Evolutionary conservation across 2,888 invertebrate genomes (phyloP).

Genomic region (Himalopsyche japonica): DNA sequence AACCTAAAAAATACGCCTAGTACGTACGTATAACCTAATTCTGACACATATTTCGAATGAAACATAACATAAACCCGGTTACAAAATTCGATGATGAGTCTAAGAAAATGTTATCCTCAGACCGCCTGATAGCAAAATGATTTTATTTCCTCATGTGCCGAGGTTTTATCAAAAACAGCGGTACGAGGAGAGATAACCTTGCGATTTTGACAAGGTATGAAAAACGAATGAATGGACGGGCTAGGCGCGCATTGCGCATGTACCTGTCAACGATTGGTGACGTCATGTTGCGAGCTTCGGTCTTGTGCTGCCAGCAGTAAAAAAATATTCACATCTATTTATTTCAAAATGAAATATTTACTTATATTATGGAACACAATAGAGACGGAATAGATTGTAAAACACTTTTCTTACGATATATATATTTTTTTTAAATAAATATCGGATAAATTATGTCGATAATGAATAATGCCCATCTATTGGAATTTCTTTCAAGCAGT

Average conservation of each 20-base stretch:
- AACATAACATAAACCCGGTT: constrained; percentile 14
- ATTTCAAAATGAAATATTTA: too few relatives aligned
- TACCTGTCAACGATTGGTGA: constrained; percentile 38
- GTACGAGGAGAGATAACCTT: constrained; percentile 13
- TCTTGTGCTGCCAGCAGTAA: background rate
- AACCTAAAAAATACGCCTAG: constrained; percentile 27
- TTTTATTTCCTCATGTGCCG: constrained; percentile 10
- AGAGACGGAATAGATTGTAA: too few relatives aligned
- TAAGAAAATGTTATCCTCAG: constrained; percentile 6
- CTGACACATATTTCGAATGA: constrained; percentile 12
- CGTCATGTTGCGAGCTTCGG: constrained; percentile 15
- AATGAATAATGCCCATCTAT: too few relatives aligned
- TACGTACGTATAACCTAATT: constrained; percentile 10
- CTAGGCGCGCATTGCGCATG: constrained; percentile 19
- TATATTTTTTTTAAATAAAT: too few relatives aligned
- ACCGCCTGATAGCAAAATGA: constrained; percentile 10
- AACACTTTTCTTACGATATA: too few relatives aligned
- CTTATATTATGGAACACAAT: too few relatives aligned
- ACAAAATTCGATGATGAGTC: background rate
- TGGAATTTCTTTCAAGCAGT: too few relatives aligned
- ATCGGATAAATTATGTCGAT: too few relatives aligned
- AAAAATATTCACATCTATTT: too few relatives aligned
- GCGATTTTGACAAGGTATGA: constrained; percentile 16
- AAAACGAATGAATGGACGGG: constrained; percentile 31
- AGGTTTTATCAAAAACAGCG: constrained; percentile 12